Base-by-base conservation (phyloP, 2,113 vertebrate species). In the Larimichthys polyactis region DNA sequence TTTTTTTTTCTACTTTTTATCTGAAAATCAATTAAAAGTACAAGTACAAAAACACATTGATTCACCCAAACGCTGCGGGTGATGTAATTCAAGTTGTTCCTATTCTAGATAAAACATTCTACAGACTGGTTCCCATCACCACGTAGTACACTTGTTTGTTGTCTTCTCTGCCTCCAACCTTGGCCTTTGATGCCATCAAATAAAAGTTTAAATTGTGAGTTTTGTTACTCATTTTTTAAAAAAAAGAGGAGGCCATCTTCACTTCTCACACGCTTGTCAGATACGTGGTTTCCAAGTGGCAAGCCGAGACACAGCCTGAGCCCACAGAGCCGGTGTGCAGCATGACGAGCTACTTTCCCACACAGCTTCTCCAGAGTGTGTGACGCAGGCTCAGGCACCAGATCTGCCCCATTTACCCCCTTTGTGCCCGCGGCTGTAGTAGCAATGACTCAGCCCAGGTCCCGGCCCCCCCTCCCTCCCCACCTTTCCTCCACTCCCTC, bases 391-490 rank as follows among this genome's bases (percentile, higher is more conserved):
- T 73, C 62, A 72, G 58, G 27, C 29, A 48, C 57, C 44, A 71
- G 49, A 69, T 82, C 74, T 79, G 72, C 78, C 79, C 58, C 66
- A 77, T 86, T 82, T 81, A 82, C 49, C 66, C 81, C 68, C 59
- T 54, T 59, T 73, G 54, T 49, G 60, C 78, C 24, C 43, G 0
- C 27, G 64, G 84, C 75, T 73, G 58, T 29, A 58, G 73, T n/a
- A 48, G 40, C 82, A 65, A 43, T 69, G 73, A 74, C 79, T 84
- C 78, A 74, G 67, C 22, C 36, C 10, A 11, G 43, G 20, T 36
- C 65, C 69, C 46, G 27, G 2, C 27, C 14, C 5, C 59, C 49
- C 63, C 49, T 24, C 40, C 51, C 54, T 60, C 22, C 51, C 8
- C 36, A 40, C 36, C 36, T 40, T 40, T 48, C 51, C 59, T 60